A percentile compares a stretch with the other conserved stretches of the same genome.
These are phyloP conservation scores for Atrina japonica DNA, from an alignment of 2,888 invertebrate genomes.

Conservation along the genomic window DNA sequence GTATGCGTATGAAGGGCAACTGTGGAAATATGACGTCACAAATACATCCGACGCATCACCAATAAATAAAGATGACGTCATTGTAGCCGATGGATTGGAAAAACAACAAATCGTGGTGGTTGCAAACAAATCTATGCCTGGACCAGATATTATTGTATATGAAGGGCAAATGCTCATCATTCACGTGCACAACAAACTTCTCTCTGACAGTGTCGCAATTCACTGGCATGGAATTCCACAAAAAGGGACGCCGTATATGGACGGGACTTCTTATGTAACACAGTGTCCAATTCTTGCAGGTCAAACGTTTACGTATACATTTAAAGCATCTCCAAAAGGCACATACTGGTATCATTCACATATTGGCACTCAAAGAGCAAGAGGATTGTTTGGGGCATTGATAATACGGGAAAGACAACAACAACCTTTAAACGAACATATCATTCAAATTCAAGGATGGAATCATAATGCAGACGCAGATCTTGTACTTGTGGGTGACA, in stretches of 20 bases:
- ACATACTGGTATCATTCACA: conserved; percentile 66
- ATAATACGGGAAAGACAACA: conserved; percentile 41
- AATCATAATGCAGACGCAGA: conserved; percentile 54
- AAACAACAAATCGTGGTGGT: conserved; percentile 59
- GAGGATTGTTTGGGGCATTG: conserved; percentile 57
- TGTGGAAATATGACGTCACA: conserved; percentile 60
- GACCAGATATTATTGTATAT: conserved; percentile 71
- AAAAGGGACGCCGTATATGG: conserved; percentile 61
- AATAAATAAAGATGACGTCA: conserved; percentile 57
- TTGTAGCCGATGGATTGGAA: conserved; percentile 68
- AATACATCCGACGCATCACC: conserved; percentile 48
- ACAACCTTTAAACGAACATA: conserved; percentile 43
- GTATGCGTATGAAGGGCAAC: conserved; percentile 51
- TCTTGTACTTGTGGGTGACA: conserved; percentile 23
- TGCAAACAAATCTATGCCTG: conserved; percentile 70
- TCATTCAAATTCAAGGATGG: conserved; percentile 59
- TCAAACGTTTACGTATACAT: conserved; percentile 57
- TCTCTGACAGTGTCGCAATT: conserved; percentile 59
- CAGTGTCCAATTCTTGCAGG: conserved; percentile 65
- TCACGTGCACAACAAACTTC: conserved; percentile 68
- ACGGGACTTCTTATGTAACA: conserved; percentile 64
- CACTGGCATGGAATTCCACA: conserved; percentile 75
- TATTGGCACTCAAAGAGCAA: conserved; percentile 52
- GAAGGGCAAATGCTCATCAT: conserved; percentile 68
- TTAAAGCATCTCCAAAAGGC: conserved; percentile 39